Conservation (phyloP, 2,888 invertebrate species). For the Luffia ferchaultella region DNA sequence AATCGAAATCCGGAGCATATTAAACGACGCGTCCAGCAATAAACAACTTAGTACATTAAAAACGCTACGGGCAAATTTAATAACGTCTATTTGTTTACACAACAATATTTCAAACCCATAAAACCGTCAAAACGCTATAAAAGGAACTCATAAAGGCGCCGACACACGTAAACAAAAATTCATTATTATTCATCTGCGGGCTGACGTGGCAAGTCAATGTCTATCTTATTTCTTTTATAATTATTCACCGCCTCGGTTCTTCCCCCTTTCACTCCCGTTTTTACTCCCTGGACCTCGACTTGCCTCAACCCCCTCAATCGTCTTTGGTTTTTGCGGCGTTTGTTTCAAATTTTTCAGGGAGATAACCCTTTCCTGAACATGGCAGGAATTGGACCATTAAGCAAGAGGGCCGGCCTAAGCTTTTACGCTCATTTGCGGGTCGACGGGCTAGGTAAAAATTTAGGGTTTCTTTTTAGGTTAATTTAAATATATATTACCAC, state of each 20-base stretch:
- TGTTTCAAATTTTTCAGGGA: slow-evolving; percentile 66
- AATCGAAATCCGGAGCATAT: too few species aligned
- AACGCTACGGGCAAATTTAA: slow-evolving; percentile 22
- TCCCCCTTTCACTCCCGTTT: too few species aligned
- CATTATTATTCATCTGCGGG: slow-evolving; percentile 61
- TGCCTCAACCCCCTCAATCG: slow-evolving; percentile 26
- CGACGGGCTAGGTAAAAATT: not conserved
- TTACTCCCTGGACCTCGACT: too few species aligned
- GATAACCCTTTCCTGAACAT: slow-evolving; percentile 65
- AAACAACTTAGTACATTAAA: too few species aligned
- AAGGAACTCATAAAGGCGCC: slow-evolving; percentile 30
- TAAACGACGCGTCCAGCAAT: too few species aligned
- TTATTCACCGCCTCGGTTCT: slow-evolving; percentile 54
- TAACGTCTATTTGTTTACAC: slow-evolving; percentile 31
- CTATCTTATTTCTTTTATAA: slow-evolving; percentile 68
- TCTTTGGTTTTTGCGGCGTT: slow-evolving; percentile 67
- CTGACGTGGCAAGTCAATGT: slow-evolving; percentile 63
- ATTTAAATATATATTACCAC: too few species aligned
- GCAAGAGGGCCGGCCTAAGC: slow-evolving; percentile 58
- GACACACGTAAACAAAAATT: slow-evolving; percentile 56
- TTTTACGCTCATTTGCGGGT: slow-evolving; percentile 34
- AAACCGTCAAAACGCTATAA: slow-evolving; percentile 23
- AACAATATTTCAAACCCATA: slow-evolving; percentile 38
- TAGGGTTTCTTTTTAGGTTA: too few species aligned
- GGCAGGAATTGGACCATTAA: slow-evolving; percentile 67